Evolutionary conservation across 1,140 invertebrate species (phyloP).

Genomic region (Lepidurus apus): DNA sequence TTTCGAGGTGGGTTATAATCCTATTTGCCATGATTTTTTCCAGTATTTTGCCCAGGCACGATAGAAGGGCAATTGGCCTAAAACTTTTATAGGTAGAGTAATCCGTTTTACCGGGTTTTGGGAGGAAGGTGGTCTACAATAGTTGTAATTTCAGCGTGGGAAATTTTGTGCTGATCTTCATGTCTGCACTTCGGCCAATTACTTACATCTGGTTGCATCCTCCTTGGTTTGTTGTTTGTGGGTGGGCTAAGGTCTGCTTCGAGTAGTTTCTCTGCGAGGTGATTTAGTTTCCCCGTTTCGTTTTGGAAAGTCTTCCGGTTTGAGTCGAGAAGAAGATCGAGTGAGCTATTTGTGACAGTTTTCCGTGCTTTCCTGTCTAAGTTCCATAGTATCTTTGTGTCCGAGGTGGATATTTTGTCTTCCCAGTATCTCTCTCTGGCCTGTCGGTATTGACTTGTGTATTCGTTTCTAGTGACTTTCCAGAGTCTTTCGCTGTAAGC

Average conservation of each 20-base stretch:
- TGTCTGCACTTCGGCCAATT: background rate
- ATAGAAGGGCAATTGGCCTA: no score
- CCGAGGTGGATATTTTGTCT: background rate
- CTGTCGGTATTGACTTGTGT: background rate
- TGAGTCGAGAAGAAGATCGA: background rate
- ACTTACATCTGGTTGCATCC: no score
- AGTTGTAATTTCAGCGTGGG: background rate
- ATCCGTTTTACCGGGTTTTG: no score
- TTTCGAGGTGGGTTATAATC: conserved; percentile 11
- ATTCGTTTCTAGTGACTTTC: background rate
- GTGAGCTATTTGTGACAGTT: background rate
- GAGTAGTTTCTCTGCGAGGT: conserved; percentile 22
- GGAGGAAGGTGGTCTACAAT: background rate
- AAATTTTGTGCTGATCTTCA: background rate
- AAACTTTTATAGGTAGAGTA: no score
- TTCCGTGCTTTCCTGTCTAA: background rate
- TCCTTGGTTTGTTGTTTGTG: background rate
- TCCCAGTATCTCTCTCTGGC: background rate
- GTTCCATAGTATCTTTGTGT: background rate
- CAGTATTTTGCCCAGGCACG: no score
- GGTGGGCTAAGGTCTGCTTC: background rate
- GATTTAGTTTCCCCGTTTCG: conserved; percentile 4
- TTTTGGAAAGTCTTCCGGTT: background rate
- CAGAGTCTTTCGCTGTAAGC: background rate
- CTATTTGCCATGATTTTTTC: no score